Conservation (phyloP, 2,888 invertebrate genomes). For the Apotomis betuletana region DNA sequence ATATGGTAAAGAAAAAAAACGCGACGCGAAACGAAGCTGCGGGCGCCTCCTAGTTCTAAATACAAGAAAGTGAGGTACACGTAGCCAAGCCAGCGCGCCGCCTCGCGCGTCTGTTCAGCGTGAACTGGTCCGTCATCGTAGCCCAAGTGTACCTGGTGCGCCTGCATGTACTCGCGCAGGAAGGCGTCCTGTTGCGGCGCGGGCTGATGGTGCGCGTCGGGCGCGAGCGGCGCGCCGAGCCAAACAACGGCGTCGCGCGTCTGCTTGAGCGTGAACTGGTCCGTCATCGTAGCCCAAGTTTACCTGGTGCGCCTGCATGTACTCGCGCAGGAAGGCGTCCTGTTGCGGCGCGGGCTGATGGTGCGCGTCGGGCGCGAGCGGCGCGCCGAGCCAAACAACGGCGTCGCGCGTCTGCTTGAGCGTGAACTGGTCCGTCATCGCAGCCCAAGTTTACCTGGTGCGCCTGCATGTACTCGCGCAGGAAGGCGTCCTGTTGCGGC, state of each 20-base stretch:
- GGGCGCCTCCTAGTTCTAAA: too few relatives aligned
- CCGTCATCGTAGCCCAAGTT: constrained; percentile 24
- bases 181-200: constrained; percentile 90
- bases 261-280: constrained; percentile 83
- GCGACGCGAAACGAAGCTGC: too few relatives aligned
- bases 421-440: constrained; percentile 61
- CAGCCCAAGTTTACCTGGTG: constrained; percentile 85
- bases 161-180: constrained; percentile 93
- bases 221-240: constrained; percentile 90
- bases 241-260: constrained; percentile 82
- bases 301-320: constrained; percentile 92
- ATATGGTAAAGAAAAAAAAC: too few relatives aligned
- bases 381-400: constrained; percentile 87
- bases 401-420: constrained; percentile 86
- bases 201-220: constrained; percentile 87
- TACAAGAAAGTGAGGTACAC: too few relatives aligned
- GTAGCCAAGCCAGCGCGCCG: constrained; percentile 85
- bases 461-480: constrained; percentile 93
- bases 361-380: constrained; percentile 87
- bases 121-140: constrained; percentile 50
- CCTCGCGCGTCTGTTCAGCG: constrained; percentile 87
- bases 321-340: constrained; percentile 92
- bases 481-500: constrained; percentile 90
- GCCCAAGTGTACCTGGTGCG: constrained; percentile 86
- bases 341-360: constrained; percentile 90